phyloP scores from a whole-genome alignment of 2,888 invertebrate species.

The Selenia dentaria region DNA sequence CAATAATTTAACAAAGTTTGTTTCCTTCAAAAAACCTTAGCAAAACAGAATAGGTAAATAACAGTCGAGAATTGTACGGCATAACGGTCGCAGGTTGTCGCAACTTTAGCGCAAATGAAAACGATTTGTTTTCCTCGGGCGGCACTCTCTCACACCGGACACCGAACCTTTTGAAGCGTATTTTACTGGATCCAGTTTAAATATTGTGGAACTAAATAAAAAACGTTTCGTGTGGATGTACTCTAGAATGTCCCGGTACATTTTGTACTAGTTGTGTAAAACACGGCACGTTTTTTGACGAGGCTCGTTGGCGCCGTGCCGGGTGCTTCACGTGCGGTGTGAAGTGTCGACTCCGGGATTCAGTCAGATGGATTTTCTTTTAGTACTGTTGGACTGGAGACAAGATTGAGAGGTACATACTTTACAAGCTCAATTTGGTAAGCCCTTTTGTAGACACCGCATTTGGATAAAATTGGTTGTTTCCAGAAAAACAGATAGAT shows the following conservation, averaged over 20 bases:
- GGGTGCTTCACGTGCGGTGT: slow-evolving; percentile 27
- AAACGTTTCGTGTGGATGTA: slow-evolving; percentile 42
- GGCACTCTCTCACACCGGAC: slow-evolving; percentile 41
- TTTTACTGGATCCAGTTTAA: slow-evolving; percentile 48
- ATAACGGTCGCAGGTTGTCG: slow-evolving; percentile 45
- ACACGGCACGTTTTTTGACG: slow-evolving; percentile 43
- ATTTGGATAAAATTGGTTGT: slow-evolving; percentile 25
- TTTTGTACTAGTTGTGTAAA: slow-evolving; percentile 38
- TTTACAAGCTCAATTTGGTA: slow-evolving; percentile 32
- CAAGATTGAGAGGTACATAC: slow-evolving; percentile 35
- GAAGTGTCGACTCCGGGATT: slow-evolving; percentile 35
- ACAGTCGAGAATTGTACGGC: slow-evolving; percentile 37
- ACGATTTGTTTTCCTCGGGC: slow-evolving; percentile 54
- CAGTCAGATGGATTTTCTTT: slow-evolving; percentile 34
- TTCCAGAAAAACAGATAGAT: slow-evolving; percentile 7
- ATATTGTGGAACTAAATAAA: slow-evolving; percentile 51
- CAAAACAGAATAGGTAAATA: slow-evolving; percentile 34
- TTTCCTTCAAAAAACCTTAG: slow-evolving; percentile 16
- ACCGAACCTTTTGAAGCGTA: slow-evolving; percentile 48
- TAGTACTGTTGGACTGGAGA: slow-evolving; percentile 32
- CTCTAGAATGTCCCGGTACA: slow-evolving; percentile 39
- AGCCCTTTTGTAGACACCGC: slow-evolving; percentile 28
- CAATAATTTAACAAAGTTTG: slow-evolving; percentile 12
- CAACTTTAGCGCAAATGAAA: slow-evolving; percentile 57
- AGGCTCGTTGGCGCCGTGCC: slow-evolving; percentile 47